A percentile compares a stretch with the other conserved stretches of the same genome.
Evolutionary conservation across 2,888 invertebrate species (phyloP).

Genomic region (Cheilosia vernalis): DNA sequence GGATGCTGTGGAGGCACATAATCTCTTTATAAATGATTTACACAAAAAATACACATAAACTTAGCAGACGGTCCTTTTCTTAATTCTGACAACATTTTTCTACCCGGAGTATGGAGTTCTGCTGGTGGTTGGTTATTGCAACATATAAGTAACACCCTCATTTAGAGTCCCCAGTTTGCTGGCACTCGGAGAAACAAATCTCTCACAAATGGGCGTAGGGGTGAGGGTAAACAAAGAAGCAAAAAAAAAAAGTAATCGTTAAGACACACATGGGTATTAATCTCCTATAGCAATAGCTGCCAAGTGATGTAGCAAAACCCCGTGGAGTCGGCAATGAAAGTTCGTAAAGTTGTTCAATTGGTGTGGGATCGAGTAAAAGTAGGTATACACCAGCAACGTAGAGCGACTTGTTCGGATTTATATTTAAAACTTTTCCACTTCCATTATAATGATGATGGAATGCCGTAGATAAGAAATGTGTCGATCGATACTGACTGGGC

Average conservation of each 20-base stretch:
- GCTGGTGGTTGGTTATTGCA: conserved; percentile 47
- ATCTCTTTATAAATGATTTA: conserved; percentile 75
- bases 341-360: conserved; percentile 36
- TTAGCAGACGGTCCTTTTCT: conserved; percentile 55
- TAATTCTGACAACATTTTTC: conserved; percentile 39
- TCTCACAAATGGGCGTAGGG: conserved; percentile 22
- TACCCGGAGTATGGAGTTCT: neutral
- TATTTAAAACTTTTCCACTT: conserved; percentile 22
- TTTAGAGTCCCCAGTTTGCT: conserved; percentile 36
- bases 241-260: neutral
- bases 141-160: conserved; percentile 50
- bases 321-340: conserved; percentile 46
- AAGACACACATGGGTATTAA: conserved; percentile 57
- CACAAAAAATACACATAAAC: conserved; percentile 62
- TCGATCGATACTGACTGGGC: too few relatives aligned
- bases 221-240: neutral
- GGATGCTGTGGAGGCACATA: conserved; percentile 36
- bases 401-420: conserved; percentile 33
- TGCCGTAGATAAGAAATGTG: neutral
- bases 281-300: conserved; percentile 53
- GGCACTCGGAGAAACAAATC: conserved; percentile 39
- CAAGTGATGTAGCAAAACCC: conserved; percentile 37
- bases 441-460: conserved; percentile 27
- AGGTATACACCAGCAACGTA: neutral
- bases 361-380: conserved; percentile 1